A percentile compares a stretch with the other conserved stretches of the same genome.
phyloP scores from a whole-genome alignment of 2,888 invertebrate species.

The Bibio marci region DNA sequence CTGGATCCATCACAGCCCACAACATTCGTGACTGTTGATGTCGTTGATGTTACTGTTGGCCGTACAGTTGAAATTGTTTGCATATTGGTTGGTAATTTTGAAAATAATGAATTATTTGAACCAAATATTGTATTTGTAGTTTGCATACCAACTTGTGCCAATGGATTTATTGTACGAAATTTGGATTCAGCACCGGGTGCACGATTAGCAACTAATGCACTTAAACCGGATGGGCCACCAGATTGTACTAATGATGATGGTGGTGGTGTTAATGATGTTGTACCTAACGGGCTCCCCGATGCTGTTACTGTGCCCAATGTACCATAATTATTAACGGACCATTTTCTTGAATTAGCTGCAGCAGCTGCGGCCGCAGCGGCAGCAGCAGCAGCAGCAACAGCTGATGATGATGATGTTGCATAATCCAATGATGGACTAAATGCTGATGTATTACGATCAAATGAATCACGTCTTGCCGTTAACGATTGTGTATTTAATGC shows the following conservation, averaged over 20 bases:
- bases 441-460: conserved; percentile 58
- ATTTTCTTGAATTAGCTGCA: conserved; percentile 31
- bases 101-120: conserved; percentile 57
- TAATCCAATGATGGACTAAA: conserved; percentile 60
- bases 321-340: conserved; percentile 30
- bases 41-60: conserved; percentile 18
- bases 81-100: conserved; percentile 31
- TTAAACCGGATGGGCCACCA: conserved; percentile 35
- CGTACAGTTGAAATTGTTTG: conserved; percentile 12
- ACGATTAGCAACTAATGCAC: conserved; percentile 42
- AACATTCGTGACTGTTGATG: conserved; percentile 13
- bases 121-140: conserved; percentile 47
- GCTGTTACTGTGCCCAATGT: conserved; percentile 22
- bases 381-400: conserved; percentile 24
- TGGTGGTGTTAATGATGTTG: conserved; percentile 47
- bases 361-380: conserved; percentile 25
- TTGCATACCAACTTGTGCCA: conserved; percentile 20
- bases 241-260: conserved; percentile 20
- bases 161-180: conserved; percentile 45
- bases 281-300: conserved; percentile 35
- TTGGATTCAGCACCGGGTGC: conserved; percentile 89
- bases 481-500: conserved; percentile 45
- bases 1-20: conserved; percentile 19
- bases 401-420: conserved; percentile 27
- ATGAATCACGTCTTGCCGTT: conserved; percentile 58